phyloP scores from a whole-genome alignment of 2,113 vertebrate genomes.

The Tricholaema leucomelas region DNA sequence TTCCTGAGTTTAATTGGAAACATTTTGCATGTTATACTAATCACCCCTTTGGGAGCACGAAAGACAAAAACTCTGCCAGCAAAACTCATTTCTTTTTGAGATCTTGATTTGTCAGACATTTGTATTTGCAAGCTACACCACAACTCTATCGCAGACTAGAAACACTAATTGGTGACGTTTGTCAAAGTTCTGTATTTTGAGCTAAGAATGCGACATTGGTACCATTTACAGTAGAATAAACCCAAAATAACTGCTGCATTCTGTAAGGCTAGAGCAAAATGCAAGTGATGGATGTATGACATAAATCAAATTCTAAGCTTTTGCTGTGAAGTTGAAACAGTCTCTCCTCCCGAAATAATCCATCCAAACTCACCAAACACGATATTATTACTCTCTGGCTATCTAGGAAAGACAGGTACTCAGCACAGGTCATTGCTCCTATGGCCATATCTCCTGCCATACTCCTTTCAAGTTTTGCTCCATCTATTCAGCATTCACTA shows the following conservation, averaged over 20 bases:
- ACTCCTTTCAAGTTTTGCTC: neutral
- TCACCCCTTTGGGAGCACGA: slow-evolving; percentile 30
- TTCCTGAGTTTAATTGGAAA: slow-evolving; percentile 36
- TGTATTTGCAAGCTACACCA: slow-evolving; percentile 12
- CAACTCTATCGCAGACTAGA: neutral
- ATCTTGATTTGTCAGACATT: slow-evolving; percentile 45
- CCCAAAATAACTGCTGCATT: neutral
- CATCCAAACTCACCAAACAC: neutral
- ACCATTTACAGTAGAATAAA: slow-evolving; percentile 23
- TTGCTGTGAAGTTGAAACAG: neutral
- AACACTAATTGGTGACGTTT: slow-evolving; percentile 22
- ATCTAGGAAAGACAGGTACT: neutral
- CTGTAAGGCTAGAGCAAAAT: neutral
- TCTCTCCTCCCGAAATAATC: neutral
- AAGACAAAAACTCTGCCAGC: slow-evolving; percentile 51
- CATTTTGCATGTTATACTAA: slow-evolving; percentile 43
- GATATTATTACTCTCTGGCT: neutral
- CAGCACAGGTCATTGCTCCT: neutral
- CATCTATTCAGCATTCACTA: neutral
- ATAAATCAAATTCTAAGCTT: slow-evolving; percentile 19
- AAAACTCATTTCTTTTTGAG: slow-evolving; percentile 30
- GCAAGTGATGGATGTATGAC: neutral
- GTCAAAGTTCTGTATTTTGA: slow-evolving; percentile 28
- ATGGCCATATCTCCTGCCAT: neutral
- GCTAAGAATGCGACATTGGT: neutral